These are phyloP conservation scores for Cyphomyrus discorhynchus DNA, from an alignment of 2,113 vertebrate genomes.

Conservation along the genomic window DNA sequence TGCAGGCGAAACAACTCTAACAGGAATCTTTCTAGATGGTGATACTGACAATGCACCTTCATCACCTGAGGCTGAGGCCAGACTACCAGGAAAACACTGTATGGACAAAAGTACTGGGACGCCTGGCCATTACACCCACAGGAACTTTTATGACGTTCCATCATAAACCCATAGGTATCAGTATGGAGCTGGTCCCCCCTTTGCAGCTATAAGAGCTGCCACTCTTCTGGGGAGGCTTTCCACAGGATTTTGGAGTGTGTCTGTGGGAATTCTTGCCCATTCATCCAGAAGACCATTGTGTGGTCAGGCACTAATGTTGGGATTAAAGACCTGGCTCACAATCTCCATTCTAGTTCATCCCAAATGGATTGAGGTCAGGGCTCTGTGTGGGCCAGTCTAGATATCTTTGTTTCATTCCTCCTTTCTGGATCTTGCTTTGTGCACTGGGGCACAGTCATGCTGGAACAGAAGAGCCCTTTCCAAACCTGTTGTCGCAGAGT, in stretches of 20 bases:
- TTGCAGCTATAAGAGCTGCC: background rate
- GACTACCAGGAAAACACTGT: background rate
- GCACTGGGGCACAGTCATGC: background rate
- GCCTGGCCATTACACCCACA: background rate
- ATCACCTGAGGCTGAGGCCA: background rate
- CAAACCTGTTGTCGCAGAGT: background rate
- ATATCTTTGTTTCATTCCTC: background rate
- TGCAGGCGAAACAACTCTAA: background rate
- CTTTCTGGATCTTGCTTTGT: background rate
- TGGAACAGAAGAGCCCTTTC: background rate
- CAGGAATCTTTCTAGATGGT: background rate
- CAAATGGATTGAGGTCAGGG: background rate
- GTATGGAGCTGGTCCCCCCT: background rate
- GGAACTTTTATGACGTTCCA: background rate
- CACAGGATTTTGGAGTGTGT: background rate
- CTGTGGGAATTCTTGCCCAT: background rate
- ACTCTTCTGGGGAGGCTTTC: background rate
- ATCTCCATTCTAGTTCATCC: too few relatives aligned
- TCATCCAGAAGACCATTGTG: background rate
- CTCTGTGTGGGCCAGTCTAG: background rate
- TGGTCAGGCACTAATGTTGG: background rate
- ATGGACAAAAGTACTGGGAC: background rate
- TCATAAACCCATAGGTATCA: background rate
- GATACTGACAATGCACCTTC: background rate
- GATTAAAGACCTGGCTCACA: too few relatives aligned